Evolutionary conservation across 2,797 vertebrate genomes (phyloP), one percentile per base, ranked within the genome.

Genomic region (Limosa lapponica): DNA sequence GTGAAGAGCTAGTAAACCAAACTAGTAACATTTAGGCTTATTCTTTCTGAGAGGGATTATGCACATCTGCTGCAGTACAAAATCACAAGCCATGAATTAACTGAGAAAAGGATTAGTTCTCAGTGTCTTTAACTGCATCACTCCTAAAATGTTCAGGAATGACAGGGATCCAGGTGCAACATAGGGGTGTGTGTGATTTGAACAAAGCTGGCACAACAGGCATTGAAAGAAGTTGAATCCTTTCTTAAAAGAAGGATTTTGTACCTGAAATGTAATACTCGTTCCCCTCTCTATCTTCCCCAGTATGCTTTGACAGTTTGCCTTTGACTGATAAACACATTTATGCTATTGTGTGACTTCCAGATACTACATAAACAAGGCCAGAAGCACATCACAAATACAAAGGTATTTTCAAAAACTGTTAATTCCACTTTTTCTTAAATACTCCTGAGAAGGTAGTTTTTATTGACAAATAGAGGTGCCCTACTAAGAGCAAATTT

Each of bases 361-460:
- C 27, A 58, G 36, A 73, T 88, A 81, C 58, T 84, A 62, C 27
- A 55, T 48, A 87, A 85, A 69, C 0, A 0, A 83, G 25, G 25
- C 65, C 34, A 95, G 49, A 90, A 85, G 57, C n/a, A 37, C 32
- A 59, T 36, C 43, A 81, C 28, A 81, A 87, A 54, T 80, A 80
- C 19, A 87, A 91, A 84, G 43, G 28, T 66, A 86, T 85, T 93
- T 92, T 79, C 48, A 77, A 88, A 78, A 96, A 28, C 46, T 78
- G 10, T 39, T 93, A 86, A 59, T 79, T 95, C 37, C 39, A 72
- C 57, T 74, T 93, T 61, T 19, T 92, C 19, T 59, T 72, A 58
- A 67, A 74, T 89, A 87, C 11, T 90, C 93, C 93, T 93, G 89
- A 95, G 92, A 96, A 91, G 39, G n/a, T 61, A 55, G 36, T 43